Evolutionary conservation across 64 coral and sea anemone species (phyloP), one percentile per base, ranked within the genome.

Genomic region (Porites australiensis): DNA sequence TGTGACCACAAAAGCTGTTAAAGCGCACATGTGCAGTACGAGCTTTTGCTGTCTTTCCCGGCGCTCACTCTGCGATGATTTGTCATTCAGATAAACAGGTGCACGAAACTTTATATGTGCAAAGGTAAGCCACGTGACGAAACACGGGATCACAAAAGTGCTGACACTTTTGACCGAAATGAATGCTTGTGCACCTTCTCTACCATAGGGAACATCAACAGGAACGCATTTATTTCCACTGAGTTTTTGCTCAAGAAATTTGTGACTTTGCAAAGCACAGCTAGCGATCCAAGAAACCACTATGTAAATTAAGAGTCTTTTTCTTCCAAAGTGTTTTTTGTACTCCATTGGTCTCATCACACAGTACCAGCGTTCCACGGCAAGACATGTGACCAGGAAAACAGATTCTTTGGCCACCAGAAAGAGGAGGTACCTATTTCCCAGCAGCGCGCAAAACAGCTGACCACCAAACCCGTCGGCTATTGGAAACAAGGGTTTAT

Each of bases 321-420:
- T 83, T 83, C 58, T 60, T 14, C 43, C 59, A 50, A 83, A 83
- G 3, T 83, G 59, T 67, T 3, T 49, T 13, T 50, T 83, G 59
- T 83, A 83, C 61, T 83, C 20, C 16, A 51, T 5, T 21, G 80
- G 80, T 16, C 60, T 83, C 61, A 67, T 64, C 3, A 83, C 45
- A 10, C 80, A 66, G 45, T 66, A 83, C 60, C 80, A 83, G 80
- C 80, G 80, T 49, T 83, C 80, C 11, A 83, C 46, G n/a, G 80
- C 61, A 66, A 83, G 80, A 46, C 58, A 83, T 8, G 60, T 83
- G 80, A 83, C 80, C 9, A 83, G 80, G 18, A 83, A 61, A 10
- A 83, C 49, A 45, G 80, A 83, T 0, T 50, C 61, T 49, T 83
- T 83, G 8, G 80, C 80, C 2, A 83, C 62, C 8, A 59, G 15